phyloP scores from a whole-genome alignment of 2,797 vertebrate species.

The Helostoma temminkii region DNA sequence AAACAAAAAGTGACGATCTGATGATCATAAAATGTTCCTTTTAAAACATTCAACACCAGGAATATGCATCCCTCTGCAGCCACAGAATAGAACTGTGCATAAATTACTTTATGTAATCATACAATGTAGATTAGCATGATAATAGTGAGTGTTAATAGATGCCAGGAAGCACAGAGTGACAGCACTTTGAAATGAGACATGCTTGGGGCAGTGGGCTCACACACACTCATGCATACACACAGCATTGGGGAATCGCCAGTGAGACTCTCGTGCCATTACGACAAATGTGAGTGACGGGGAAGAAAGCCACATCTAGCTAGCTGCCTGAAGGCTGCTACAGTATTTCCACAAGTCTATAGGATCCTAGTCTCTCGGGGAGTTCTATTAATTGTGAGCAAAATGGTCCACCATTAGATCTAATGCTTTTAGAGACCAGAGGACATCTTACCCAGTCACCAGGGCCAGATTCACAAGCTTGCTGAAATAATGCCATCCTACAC shows the following conservation, averaged over 20 bases:
- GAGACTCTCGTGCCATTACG: conserved; percentile 83
- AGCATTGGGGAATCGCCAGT: conserved; percentile 85
- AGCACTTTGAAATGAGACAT: conserved; percentile 98
- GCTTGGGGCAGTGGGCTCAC: conserved; percentile 91
- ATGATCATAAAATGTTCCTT: conserved; percentile 60
- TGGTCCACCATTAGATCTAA: conserved; percentile 81
- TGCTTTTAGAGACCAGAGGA: conserved; percentile 77
- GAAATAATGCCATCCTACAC: conserved; percentile 58
- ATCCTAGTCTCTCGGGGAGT: conserved; percentile 80
- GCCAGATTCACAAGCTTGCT: conserved; percentile 59
- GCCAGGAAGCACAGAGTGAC: conserved; percentile 98
- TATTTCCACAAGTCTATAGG: conserved; percentile 84
- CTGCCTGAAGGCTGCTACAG: conserved; percentile 82
- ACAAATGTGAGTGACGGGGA: conserved; percentile 87
- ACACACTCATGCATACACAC: conserved; percentile 75
- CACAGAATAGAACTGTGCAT: conserved; percentile 94
- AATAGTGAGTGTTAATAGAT: conserved; percentile 99
- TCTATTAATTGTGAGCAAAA: conserved; percentile 85
- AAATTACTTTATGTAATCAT: conserved; percentile 99
- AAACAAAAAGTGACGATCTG: conserved; percentile 44
- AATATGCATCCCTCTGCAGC: conserved; percentile 87
- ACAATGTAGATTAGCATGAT: conserved; percentile 99
- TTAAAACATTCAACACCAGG: conserved; percentile 81
- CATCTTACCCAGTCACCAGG: conserved; percentile 61
- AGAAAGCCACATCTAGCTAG: conserved; percentile 82